Evolutionary conservation across 1,140 invertebrate species (phyloP), one percentile per base, ranked within the genome.

Genomic region (Eupristina koningsbergeri): DNA sequence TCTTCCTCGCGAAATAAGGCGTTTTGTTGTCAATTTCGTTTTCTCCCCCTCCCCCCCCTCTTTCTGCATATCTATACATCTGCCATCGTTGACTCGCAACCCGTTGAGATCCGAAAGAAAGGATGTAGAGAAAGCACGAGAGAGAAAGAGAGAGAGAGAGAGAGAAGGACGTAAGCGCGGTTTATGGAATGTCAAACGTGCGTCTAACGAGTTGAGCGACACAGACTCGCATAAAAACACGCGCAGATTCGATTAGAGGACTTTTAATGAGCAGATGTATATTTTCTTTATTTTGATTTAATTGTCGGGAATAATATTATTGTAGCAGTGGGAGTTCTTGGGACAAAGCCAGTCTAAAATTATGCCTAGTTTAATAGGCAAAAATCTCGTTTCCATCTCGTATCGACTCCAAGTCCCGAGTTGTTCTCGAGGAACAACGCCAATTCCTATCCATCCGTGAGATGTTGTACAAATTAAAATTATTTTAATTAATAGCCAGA

Each of bases 21-120:
- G 39, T 78, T 78, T 78, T 78, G 61, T 78, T 81, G 69, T 26
- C 67, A 11, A 50, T 61, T 58, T 61, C 45, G 36, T 26, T 81
- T n/a, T 47, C 67, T 36, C 41, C 41, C 41, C 11, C 11, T 45
- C 41, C 22, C 36, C 26, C 19, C 47, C 13, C 45, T 41, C 29
- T 19, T 1, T 53, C 53, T 64, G 1, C 26, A 11, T 64, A 5
- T 41, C 75, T 77, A 29, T 39, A 6, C 29, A 13, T n/a, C 64
- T 69, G 0, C 34, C 36, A 22, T 22, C 31, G 2, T 15, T 34
- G 1, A 26, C 29, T 67, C 34, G 3, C 31, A 15, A 26, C 17
- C n/a, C 36, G 36, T 22, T n/a, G 67, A n/a, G 22, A 71, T 19
- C n/a, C 22, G 64, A 50, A 15, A 74, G 71, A 74, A 9, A 47